phyloP scores from a whole-genome alignment of 2,113 vertebrate species.

The Odontophorus gujanensis region DNA sequence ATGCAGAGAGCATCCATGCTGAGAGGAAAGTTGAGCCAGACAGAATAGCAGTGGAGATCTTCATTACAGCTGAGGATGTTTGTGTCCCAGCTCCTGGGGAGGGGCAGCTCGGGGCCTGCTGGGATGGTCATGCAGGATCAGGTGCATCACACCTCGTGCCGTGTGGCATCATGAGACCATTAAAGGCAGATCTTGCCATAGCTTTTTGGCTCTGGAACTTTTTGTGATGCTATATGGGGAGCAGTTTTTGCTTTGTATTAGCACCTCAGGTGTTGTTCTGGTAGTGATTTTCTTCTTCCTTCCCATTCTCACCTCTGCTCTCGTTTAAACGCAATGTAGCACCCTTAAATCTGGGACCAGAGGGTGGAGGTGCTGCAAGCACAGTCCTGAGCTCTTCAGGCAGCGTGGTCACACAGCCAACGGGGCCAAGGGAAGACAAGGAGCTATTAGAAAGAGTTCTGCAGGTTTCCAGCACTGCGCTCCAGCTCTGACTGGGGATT shows the following conservation, averaged over 20 bases:
- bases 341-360: not conserved
- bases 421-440: not conserved
- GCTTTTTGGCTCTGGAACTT: not conserved
- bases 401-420: not conserved
- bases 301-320: slow-evolving; percentile 46
- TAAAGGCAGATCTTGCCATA: not conserved
- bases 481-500: slow-evolving; percentile 8
- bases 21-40: not conserved
- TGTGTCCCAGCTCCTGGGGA: not conserved
- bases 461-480: not conserved
- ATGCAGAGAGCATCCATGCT: not conserved
- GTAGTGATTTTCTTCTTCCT: not conserved
- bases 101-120: not conserved
- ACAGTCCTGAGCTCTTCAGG: not conserved
- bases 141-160: not conserved
- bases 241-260: not conserved
- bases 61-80: not conserved
- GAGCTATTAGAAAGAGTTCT: not conserved
- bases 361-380: not conserved
- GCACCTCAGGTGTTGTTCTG: slow-evolving; percentile 28
- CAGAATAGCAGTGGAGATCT: not conserved
- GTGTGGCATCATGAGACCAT: not conserved
- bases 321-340: not conserved
- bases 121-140: not conserved
- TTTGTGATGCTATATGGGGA: not conserved